A percentile compares a stretch with the other conserved stretches of the same genome.
These are phyloP conservation scores for Cathartes aura DNA, from an alignment of 2,113 vertebrate species.

Conservation along the genomic window DNA sequence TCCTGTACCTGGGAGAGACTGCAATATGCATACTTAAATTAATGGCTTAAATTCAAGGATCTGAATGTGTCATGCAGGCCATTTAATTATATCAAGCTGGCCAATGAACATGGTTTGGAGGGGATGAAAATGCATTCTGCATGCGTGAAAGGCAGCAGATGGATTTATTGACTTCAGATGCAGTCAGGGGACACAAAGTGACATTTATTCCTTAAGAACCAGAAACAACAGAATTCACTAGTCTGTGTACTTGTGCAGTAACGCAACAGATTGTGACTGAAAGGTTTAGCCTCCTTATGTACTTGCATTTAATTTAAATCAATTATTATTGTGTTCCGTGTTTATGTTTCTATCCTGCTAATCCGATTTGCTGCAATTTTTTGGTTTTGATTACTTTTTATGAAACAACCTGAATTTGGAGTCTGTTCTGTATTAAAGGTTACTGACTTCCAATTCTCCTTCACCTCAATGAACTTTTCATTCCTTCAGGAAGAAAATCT, in stretches of 20 bases:
- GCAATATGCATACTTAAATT: neutral
- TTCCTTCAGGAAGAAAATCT: neutral
- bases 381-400: neutral
- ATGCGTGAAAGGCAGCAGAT: constrained; percentile 34
- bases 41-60: neutral
- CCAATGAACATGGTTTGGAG: neutral
- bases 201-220: constrained; percentile 50
- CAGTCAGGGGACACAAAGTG: constrained; percentile 44
- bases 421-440: neutral
- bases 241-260: neutral
- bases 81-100: constrained; percentile 6
- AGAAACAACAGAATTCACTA: constrained; percentile 8
- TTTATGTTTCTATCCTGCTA: neutral
- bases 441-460: neutral
- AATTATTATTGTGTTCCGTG: neutral
- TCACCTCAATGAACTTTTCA: neutral
- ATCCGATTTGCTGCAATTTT: rapidly evolving
- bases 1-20: neutral
- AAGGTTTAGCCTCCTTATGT: neutral
- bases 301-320: neutral
- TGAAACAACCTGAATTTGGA: neutral
- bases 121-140: constrained; percentile 32
- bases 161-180: constrained; percentile 50
- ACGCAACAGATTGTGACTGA: neutral
- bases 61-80: neutral